phyloP scores from a whole-genome alignment of 2,888 invertebrate species.

The Acholoe squamosa region DNA sequence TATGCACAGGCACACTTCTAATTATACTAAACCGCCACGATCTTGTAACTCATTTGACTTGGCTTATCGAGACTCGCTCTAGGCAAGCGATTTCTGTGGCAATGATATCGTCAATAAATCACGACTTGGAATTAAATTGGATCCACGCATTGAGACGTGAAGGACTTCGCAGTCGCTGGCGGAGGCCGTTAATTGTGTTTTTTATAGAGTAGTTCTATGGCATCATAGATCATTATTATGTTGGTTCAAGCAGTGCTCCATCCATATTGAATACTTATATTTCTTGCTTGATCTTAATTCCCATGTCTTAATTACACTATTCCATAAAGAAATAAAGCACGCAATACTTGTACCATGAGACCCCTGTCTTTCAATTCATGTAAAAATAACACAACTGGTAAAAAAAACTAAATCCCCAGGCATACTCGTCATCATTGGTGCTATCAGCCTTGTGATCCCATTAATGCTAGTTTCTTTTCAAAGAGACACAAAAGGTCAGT shows the following conservation, averaged over 20 bases:
- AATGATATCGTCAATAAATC: neutral
- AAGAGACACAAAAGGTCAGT: constrained; percentile 11
- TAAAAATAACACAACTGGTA: too few relatives aligned
- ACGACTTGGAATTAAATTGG: constrained; percentile 1
- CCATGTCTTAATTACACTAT: too few relatives aligned
- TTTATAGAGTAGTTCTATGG: neutral
- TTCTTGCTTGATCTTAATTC: too few relatives aligned
- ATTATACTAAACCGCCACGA: neutral
- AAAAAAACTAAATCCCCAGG: too few relatives aligned
- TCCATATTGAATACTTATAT: too few relatives aligned
- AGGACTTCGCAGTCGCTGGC: neutral
- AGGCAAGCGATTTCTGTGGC: neutral
- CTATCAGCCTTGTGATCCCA: neutral
- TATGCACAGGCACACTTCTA: neutral
- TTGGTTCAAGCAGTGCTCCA: too few relatives aligned
- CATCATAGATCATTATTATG: neutral
- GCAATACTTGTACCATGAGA: too few relatives aligned
- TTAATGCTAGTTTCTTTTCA: constrained; percentile 17
- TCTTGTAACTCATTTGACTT: neutral
- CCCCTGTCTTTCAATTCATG: too few relatives aligned
- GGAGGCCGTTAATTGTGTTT: neutral
- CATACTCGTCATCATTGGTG: neutral
- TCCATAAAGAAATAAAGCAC: too few relatives aligned
- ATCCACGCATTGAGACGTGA: neutral
- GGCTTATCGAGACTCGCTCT: neutral